Evolutionary conservation across 2,888 invertebrate genomes (phyloP).

Genomic region (Drosophila flavopinicola): DNA sequence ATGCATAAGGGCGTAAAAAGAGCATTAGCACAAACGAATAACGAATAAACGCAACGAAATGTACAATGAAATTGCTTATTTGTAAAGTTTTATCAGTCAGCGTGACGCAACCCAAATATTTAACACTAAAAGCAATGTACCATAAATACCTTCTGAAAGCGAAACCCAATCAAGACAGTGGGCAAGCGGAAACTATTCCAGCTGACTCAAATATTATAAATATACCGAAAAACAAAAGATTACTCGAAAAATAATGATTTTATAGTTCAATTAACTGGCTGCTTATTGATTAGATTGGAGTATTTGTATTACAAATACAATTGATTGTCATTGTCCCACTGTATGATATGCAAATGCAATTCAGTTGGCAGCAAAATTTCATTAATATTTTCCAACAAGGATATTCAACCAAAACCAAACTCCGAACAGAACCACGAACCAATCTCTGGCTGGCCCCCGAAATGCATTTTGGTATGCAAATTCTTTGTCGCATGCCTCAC

Average conservation of each 20-base stretch:
- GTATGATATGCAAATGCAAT: slow-evolving; percentile 65
- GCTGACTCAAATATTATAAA: no score
- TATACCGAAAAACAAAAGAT: no score
- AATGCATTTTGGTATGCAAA: slow-evolving; percentile 74
- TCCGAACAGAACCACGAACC: slow-evolving; percentile 11
- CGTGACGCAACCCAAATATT: slow-evolving; percentile 30
- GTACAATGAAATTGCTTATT: slow-evolving; percentile 40
- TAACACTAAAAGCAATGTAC: slow-evolving; percentile 30
- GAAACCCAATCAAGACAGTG: slow-evolving; percentile 14
- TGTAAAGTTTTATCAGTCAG: slow-evolving; percentile 36
- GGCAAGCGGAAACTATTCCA: neutral
- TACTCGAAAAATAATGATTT: neutral
- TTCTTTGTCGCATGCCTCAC: slow-evolving; percentile 33
- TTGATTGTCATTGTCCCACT: slow-evolving; percentile 4
- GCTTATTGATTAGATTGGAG: slow-evolving; percentile 17
- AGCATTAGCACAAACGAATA: slow-evolving; percentile 2
- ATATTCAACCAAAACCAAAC: slow-evolving; percentile 14
- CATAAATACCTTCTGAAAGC: slow-evolving; percentile 6
- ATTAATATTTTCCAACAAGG: slow-evolving; percentile 63
- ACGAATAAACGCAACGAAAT: neutral
- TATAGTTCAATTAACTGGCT: neutral
- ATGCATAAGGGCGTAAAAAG: neutral
- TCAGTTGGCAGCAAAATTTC: slow-evolving; percentile 56
- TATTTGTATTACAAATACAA: neutral
- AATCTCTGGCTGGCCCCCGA: slow-evolving; percentile 25